Base-by-base conservation (phyloP, 2,113 vertebrate genomes). In the Mobula birostris region DNA sequence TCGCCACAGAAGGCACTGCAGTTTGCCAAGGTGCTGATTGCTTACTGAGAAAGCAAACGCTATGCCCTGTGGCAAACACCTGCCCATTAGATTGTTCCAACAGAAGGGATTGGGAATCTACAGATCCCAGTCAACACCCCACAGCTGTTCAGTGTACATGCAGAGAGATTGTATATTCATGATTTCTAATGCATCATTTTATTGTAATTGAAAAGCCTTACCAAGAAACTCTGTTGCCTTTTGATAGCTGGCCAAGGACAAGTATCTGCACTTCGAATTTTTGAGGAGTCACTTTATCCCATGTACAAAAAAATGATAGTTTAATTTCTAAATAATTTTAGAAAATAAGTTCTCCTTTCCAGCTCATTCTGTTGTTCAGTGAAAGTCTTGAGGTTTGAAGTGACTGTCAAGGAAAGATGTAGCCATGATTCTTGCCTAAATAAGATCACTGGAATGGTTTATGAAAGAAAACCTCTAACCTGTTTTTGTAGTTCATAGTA, bases 1-100 rank as follows among this genome's bases (percentile, higher is more conserved):
- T 88, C 9, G 12, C 61, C 58, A 66, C 61, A 66, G 82, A 58
- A 85, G 85, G 29, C 61, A 66, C 61, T 32, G 58, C 63, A 88
- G 58, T 66, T 90, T 90, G 85, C 85, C 85, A 90, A 90, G 85
- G 85, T 90, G 85, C 61, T 90, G 61, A 66, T 90, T 68, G 61
- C 85, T 32, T 90, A 90, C 63, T 90, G 85, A 90, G n/a, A n/a
- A 63, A 90, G 61, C 17, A 90, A 66, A 7, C n/a, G 63, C 85
- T 66, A 36, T 90, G 58, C 85, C 61, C 58, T 66, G 85, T 90
- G 85, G 61, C 85, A 66, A 90, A 36, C 85, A 90, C 85, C 85
- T 90, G 85, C 61, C 48, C 85, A 36, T 68, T 90, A 68, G 85
- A 68, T 66, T 32, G 85, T 66, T 90, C n/a, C 85, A 90, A 32